Evolutionary conservation across 2,113 vertebrate genomes (phyloP).

Genomic region (Corvus cornix): DNA sequence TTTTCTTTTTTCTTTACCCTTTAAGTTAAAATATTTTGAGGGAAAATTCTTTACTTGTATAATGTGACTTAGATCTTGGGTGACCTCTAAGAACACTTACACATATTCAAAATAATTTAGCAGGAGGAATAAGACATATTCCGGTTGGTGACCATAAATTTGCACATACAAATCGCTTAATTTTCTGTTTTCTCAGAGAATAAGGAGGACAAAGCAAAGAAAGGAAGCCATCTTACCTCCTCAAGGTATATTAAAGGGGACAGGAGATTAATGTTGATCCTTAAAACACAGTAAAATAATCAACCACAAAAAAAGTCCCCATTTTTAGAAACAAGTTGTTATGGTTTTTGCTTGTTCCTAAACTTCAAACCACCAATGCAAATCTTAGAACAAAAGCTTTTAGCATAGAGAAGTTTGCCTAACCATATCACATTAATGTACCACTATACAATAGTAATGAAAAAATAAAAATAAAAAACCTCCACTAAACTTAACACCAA

Average conservation of each 20-base stretch:
- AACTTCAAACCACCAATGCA: background rate
- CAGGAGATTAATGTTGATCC: background rate
- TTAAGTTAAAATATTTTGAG: background rate
- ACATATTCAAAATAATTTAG: background rate
- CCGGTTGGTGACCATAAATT: background rate
- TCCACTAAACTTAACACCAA: background rate
- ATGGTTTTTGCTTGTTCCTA: background rate
- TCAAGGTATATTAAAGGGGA: background rate
- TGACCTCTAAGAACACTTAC: background rate
- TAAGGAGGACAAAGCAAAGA: background rate
- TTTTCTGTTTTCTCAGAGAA: background rate
- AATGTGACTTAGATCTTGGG: background rate
- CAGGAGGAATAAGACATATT: background rate
- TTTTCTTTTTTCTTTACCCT: background rate
- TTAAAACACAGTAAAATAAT: background rate
- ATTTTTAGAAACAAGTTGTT: background rate
- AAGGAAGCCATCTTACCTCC: background rate
- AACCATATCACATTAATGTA: background rate
- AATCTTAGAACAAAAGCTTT: background rate
- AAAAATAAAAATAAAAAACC: background rate
- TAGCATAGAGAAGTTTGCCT: background rate
- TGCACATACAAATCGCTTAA: background rate
- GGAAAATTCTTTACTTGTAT: background rate
- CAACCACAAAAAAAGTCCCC: accelerated
- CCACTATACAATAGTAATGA: background rate